Percentiles rank a stretch among this genome's conserved stretches.
Conservation (phyloP, 2,113 vertebrate genomes). For the Centropus bengalensis region DNA sequence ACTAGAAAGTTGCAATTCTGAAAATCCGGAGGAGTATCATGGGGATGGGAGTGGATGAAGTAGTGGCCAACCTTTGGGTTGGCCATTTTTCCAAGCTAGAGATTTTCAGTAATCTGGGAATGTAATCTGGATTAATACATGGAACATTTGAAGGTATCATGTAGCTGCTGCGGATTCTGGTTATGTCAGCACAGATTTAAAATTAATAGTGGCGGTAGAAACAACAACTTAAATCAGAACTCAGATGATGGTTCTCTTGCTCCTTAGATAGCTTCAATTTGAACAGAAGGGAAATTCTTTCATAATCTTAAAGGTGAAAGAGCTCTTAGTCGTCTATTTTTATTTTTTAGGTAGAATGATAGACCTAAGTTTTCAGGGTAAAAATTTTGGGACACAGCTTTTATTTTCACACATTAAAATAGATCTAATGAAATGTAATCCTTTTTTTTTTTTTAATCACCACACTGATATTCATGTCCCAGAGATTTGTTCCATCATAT, state of each 20-base stretch:
- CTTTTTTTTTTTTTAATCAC: background rate
- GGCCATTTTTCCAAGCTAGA: background rate
- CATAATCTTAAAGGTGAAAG: background rate
- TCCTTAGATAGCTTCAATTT: background rate
- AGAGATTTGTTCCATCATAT: background rate
- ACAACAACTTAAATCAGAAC: background rate
- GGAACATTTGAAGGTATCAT: background rate
- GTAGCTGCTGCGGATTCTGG: background rate
- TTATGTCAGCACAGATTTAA: background rate
- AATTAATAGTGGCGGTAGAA: background rate
- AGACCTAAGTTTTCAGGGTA: background rate
- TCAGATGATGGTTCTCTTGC: background rate
- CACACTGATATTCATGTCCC: background rate
- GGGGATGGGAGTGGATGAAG: background rate
- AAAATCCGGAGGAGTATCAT: background rate
- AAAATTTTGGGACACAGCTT: background rate
- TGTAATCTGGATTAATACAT: background rate
- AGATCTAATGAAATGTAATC: background rate
- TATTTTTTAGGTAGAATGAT: background rate
- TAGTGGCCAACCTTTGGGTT: background rate
- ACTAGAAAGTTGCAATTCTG: background rate
- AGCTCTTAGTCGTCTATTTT: background rate
- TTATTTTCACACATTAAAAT: conserved; percentile 5
- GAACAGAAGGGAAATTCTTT: background rate
- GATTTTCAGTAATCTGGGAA: background rate